Evolutionary conservation across 1,140 invertebrate species (phyloP), one percentile per base, ranked within the genome.

Genomic region (Penaeus japonicus): DNA sequence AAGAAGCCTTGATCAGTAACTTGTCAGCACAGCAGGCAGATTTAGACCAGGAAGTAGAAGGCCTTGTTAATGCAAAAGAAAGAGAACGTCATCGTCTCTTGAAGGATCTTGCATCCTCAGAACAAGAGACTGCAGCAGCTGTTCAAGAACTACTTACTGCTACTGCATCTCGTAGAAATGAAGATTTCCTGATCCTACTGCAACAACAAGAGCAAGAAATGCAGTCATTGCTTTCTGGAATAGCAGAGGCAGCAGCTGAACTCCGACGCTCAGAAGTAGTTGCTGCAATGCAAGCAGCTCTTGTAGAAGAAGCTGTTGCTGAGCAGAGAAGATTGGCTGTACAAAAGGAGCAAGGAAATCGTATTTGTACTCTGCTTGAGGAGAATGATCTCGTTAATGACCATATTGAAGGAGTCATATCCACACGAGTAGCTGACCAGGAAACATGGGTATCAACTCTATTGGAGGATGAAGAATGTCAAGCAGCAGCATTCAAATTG

Each of bases 371-470:
- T 18, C 92, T 97, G 32, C 92, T 96, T 84, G 95, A 96, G 92
- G 94, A 95, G 91, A 95, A 95, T 90, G 96, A 97, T 93, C 93
- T 95, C 17, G 94, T 95, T 91, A 95, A 95, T 87, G 95, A 95
- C 94, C 95, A 96, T 91, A 93, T 97, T 18, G 93, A 95, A 87
- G 95, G 96, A 17, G 75, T 90, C 53, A 54, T 90, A 32, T 86
- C 83, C 27, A 39, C 77, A 4, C 87, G 87, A 59, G 39, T 87
- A 47, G 81, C 80, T 20, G 84, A 89, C 54, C 84, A 89, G 47
- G 89, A 90, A 65, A 79, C 57, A 20, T 90, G 87, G 84, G 59
- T 75, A 22, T 85, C 87, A 15, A 89, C 85, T 35, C 47, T 90
- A 12, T 35, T 90, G n/a, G 57, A 90, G 70, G 90, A 90, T 62